A percentile compares a stretch with the other conserved stretches of the same genome.
Evolutionary conservation across 2,113 vertebrate species (phyloP).

Genomic region (Erythrolamprus reginae): DNA sequence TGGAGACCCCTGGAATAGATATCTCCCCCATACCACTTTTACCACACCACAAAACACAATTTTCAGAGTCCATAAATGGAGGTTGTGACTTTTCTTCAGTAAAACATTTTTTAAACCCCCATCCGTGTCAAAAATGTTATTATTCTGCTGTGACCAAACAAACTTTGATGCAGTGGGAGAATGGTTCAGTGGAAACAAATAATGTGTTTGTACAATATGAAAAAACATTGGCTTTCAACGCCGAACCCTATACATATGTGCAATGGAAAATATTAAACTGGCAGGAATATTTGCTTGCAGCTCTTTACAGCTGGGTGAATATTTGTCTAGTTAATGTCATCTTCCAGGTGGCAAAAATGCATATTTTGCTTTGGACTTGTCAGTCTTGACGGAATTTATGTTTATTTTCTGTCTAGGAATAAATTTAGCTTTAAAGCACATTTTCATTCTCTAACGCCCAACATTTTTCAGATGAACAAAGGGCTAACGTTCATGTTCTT

Average conservation of each 20-base stretch:
- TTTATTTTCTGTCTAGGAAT: conserved; percentile 1
- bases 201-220: neutral
- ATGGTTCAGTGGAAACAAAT: neutral
- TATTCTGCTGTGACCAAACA: neutral
- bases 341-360: conserved; percentile 14
- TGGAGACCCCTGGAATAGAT: no score
- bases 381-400: conserved; percentile 12
- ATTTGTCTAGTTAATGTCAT: neutral
- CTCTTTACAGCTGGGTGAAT: conserved; percentile 5
- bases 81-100: neutral
- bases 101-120: neutral
- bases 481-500: no score
- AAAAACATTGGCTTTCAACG: neutral
- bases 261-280: neutral
- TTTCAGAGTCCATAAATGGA: neutral
- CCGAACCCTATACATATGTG: conserved; percentile 1
- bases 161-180: neutral
- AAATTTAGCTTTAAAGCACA: conserved; percentile 13
- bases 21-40: neutral
- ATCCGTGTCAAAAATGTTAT: accelerated
- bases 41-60: no score
- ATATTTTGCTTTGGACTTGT: neutral
- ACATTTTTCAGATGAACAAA: neutral
- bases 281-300: neutral
- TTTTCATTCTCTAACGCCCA: neutral